These are phyloP conservation scores for Spinus olivaceus DNA, from an alignment of 2,797 vertebrate species.

Conservation along the genomic window DNA sequence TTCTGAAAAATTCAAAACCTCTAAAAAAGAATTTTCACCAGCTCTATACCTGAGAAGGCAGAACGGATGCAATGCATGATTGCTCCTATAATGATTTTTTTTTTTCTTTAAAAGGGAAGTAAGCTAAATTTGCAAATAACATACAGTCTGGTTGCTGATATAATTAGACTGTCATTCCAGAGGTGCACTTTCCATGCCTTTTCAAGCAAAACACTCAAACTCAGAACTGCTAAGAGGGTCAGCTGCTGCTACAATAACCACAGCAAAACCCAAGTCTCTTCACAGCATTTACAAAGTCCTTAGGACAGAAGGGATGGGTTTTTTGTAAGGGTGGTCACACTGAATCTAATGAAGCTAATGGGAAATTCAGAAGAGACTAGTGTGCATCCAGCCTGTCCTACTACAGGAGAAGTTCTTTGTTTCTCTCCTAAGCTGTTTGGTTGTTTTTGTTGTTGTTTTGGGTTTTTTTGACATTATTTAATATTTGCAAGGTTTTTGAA, in stretches of 20 bases:
- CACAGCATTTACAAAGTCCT: fast-evolving
- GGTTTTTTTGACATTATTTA: background rate
- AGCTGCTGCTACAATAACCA: background rate
- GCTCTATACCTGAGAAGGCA: background rate
- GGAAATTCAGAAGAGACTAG: background rate
- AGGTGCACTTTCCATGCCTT: background rate
- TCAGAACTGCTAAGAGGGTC: background rate
- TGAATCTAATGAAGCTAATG: background rate
- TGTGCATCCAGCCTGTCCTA: background rate
- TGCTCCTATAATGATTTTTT: background rate
- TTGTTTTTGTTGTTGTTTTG: background rate
- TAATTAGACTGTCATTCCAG: background rate
- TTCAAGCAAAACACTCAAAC: background rate
- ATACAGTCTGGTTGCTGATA: background rate
- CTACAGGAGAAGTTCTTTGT: background rate
- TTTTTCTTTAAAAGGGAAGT: background rate
- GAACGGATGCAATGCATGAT: background rate
- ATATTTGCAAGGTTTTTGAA: background rate
- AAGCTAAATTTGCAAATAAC: background rate
- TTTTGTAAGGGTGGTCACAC: background rate
- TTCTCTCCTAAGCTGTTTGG: background rate
- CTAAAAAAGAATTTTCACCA: background rate
- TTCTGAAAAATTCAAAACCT: background rate
- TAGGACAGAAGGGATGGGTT: background rate
- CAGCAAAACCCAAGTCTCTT: background rate